phyloP scores from a whole-genome alignment of 1,140 invertebrate species.

The Drosophila obscura region DNA sequence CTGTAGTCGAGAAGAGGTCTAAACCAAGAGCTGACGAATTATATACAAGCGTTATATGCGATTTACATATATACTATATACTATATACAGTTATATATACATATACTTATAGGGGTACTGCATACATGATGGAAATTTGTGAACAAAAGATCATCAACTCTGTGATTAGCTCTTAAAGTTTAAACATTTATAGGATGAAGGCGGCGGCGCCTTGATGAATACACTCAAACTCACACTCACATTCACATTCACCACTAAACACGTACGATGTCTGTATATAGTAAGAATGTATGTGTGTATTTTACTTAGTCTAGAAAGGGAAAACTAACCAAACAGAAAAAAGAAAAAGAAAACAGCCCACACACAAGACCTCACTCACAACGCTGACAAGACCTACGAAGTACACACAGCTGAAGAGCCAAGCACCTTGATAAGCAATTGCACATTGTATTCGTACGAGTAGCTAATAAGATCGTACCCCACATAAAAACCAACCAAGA shows the following conservation, averaged over 20 bases:
- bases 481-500: slow-evolving; percentile 4
- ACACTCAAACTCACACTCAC: slow-evolving; percentile 11
- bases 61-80: slow-evolving; percentile 54
- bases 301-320: slow-evolving; percentile 56
- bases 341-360: slow-evolving; percentile 4
- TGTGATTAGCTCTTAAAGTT: slow-evolving; percentile 83
- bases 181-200: slow-evolving; percentile 60
- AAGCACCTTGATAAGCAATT: slow-evolving; percentile 62
- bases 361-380: neutral
- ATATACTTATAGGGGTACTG: slow-evolving; percentile 56
- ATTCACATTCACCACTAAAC: slow-evolving; percentile 10
- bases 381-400: slow-evolving; percentile 13
- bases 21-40: slow-evolving; percentile 12
- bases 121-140: slow-evolving; percentile 76
- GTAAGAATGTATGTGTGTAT: slow-evolving; percentile 56
- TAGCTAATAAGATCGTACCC: slow-evolving; percentile 55
- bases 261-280: slow-evolving; percentile 42
- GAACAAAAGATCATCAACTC: slow-evolving; percentile 82
- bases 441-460: slow-evolving; percentile 15
- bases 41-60: slow-evolving; percentile 62
- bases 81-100: slow-evolving; percentile 40
- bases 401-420: slow-evolving; percentile 9
- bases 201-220: neutral
- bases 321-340: slow-evolving; percentile 17
- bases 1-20: slow-evolving; percentile 21